Evolutionary conservation across 1,140 invertebrate genomes (phyloP), one percentile per base, ranked within the genome.

Genomic region (Medauroidea extradentata): DNA sequence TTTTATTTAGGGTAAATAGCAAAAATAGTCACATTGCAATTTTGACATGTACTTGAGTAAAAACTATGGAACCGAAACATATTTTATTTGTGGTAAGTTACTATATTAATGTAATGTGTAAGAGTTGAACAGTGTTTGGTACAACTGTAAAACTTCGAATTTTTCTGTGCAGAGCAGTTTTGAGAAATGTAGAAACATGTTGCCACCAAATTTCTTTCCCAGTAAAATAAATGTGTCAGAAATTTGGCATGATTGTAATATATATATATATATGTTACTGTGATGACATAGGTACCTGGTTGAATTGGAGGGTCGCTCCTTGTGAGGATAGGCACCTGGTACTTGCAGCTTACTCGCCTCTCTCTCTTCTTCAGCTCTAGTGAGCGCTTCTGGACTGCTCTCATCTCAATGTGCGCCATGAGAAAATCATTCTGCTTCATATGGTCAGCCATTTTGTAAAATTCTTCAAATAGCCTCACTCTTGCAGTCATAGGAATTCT

Each of bases 271-370:
- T 50, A 61, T 54, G 52, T 61, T 41, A 27, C 53, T 55, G 13
- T 16, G 34, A 60, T 1, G 34, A 34, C 18, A 52, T 49, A 43
- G 3, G 11, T 24, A 57, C 19, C 18, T 16, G 23, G 14, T 43
- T 55, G 19, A 9, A 56, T 3, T 25, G 24, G 21, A 34, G 53
- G 23, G 13, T 21, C 42, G 29, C 14, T 52, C 2, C 24, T 48
- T 13, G 14, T 53, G 4, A 50, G 49, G 39, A 74, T 53, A 29
- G 77, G 77, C 57, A 78, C 69, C 54, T 73, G 67, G 61, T 79
- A 79, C 63, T 78, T 79, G 67, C 77, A 79, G n/a, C 75, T 78
- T 38, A 79, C 76, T 53, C 77, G 69, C 59, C 73, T 65, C 48
- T 72, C 59, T 63, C 63, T 73, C 67, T 55, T 55, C 66, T 53